Percentiles rank a stretch among this genome's conserved stretches.
phyloP scores from a whole-genome alignment of 2,797 vertebrate species.

The Danio choprae region DNA sequence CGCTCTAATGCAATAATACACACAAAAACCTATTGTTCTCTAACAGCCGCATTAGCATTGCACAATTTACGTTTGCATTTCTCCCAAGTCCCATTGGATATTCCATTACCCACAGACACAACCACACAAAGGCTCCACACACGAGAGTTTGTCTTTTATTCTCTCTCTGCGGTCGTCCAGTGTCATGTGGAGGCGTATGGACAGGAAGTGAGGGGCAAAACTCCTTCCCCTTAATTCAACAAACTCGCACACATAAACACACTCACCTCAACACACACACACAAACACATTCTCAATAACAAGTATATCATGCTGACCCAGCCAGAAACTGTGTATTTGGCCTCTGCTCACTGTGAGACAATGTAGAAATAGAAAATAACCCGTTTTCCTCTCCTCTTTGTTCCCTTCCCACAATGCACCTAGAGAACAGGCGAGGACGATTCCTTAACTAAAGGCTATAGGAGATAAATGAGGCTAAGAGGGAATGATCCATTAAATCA shows the following conservation, averaged over 20 bases:
- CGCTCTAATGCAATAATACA: conserved; percentile 8
- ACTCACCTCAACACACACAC: background rate
- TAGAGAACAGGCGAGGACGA: background rate
- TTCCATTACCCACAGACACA: conserved; percentile 3
- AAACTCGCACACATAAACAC: conserved; percentile 39
- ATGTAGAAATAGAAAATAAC: conserved; percentile 45
- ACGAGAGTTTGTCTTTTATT: conserved; percentile 41
- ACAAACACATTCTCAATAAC: conserved; percentile 31
- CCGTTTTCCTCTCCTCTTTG: background rate
- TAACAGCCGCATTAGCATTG: conserved; percentile 36
- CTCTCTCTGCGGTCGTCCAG: conserved; percentile 28
- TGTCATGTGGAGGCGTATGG: conserved; percentile 45
- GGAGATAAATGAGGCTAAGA: background rate
- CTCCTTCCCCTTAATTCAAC: conserved; percentile 15
- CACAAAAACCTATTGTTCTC: conserved; percentile 26
- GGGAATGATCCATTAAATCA: background rate
- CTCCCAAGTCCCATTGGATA: conserved; percentile 22
- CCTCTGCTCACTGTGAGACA: conserved; percentile 32
- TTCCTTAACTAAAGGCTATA: background rate
- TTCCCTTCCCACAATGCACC: conserved; percentile 14
- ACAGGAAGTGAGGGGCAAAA: conserved; percentile 34
- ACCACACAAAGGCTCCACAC: conserved; percentile 15
- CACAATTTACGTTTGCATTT: conserved; percentile 34
- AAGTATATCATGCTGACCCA: conserved; percentile 19
- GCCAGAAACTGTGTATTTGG: conserved; percentile 23